Evolutionary conservation across 2,888 invertebrate species (phyloP), one percentile per base, ranked within the genome.

Genomic region (Tryphoninae sp.): DNA sequence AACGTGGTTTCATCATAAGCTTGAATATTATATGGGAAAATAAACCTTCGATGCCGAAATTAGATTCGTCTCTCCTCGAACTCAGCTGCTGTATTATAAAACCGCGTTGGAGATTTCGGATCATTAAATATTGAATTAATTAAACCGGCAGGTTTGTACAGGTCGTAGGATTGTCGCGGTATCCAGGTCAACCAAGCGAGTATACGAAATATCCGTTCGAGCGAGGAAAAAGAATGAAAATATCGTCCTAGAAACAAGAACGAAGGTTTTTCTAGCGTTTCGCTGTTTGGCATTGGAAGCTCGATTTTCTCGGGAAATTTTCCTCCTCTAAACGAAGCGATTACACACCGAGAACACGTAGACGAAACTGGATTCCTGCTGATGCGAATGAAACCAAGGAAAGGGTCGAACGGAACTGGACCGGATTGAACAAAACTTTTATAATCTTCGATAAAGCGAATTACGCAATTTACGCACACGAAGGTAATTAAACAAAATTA

Each of bases 71-170:
- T 23, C 23, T 26, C 11, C 2, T 13, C 26, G 23, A n/a, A 23
- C 11, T 26, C 59, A 11, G 23, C 26, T 26, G n/a, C 26, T 26
- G 3, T 0, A 13, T n/a, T 26, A 59, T 59, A 23, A 19, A 19
- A 59, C 23, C 4, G 22, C 59, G 53, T 11, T 53, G 26, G 9
- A 33, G 22, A 64, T 42, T 23, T 13, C 13, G 2, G 22, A 23
- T 53, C 23, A 64, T 64, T 53, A 64, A 74, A 40, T 64, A 74
- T 64, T 74, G 55, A 53, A 74, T 74, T 64, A 55, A 74, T 74
- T 23, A 64, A 55, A 55, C n/a, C 23, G 42, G n/a, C 64, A 53
- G 40, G 23, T 42, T 64, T 45, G 62, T 74, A 55, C 33, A 62
- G n/a, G 9, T 67, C 53, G 3, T 13, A n/a, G 55, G 13, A 42